phyloP scores from a whole-genome alignment of 2,797 vertebrate genomes.

The Coregonus sp. region DNA sequence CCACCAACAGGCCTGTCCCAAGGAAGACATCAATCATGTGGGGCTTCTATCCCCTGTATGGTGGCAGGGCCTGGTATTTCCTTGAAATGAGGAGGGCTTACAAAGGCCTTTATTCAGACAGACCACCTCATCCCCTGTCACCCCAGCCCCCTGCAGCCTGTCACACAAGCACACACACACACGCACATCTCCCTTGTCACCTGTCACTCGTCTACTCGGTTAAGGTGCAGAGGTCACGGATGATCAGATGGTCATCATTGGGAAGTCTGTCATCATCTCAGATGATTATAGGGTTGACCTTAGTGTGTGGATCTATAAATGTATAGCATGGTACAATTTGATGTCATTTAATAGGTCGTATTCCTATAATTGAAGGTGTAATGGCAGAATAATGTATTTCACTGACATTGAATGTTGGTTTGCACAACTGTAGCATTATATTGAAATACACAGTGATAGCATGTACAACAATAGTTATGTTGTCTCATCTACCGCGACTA shows the following conservation, averaged over 20 bases:
- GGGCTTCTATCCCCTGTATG: slow-evolving; percentile 23
- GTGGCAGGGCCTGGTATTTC: slow-evolving; percentile 3
- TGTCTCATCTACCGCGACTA: too few species aligned
- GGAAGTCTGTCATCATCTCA: slow-evolving; percentile 27
- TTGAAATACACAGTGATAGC: too few species aligned
- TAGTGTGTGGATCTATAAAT: slow-evolving; percentile 15
- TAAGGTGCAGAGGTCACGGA: slow-evolving; percentile 32
- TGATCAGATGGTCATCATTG: slow-evolving; percentile 39
- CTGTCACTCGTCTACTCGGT: slow-evolving; percentile 34
- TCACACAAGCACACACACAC: slow-evolving; percentile 36
- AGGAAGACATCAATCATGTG: slow-evolving; percentile 58
- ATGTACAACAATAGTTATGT: too few species aligned
- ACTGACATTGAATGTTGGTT: neutral
- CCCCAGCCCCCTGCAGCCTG: slow-evolving; percentile 24
- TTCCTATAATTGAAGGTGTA: neutral
- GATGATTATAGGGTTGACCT: slow-evolving; percentile 24
- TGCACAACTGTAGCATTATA: too few species aligned
- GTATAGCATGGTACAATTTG: slow-evolving; percentile 20
- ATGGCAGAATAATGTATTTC: neutral
- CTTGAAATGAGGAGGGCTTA: slow-evolving; percentile 43
- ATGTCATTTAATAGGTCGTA: slow-evolving; percentile 27
- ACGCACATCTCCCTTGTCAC: slow-evolving; percentile 36
- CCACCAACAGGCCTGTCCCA: slow-evolving; percentile 45
- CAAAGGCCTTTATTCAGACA: slow-evolving; percentile 54
- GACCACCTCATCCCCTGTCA: slow-evolving; percentile 54